These are phyloP conservation scores for Otus sunia DNA, from an alignment of 2,113 vertebrate species.

Conservation along the genomic window DNA sequence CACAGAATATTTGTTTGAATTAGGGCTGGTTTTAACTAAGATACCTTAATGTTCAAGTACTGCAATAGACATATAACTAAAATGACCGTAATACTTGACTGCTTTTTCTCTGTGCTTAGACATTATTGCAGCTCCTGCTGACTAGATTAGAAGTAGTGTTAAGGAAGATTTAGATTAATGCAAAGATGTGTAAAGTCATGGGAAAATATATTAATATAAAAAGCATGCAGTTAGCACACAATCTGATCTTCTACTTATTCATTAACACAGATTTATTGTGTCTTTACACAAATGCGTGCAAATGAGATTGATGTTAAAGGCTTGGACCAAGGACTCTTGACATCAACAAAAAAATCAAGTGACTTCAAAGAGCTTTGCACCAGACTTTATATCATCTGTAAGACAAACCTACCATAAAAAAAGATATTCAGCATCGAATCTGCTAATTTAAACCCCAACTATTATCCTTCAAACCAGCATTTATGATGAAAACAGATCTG, in stretches of 20 bases:
- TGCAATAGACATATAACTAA: not conserved
- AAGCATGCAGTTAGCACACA: not conserved
- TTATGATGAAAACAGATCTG: not conserved
- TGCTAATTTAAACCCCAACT: not conserved
- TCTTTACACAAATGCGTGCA: not conserved
- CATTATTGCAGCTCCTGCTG: not conserved
- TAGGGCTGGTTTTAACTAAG: not conserved
- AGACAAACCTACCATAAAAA: not conserved
- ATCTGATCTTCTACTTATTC: not conserved
- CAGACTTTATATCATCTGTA: not conserved
- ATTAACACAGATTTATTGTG: not conserved
- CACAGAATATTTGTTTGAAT: slow-evolving; percentile 3
- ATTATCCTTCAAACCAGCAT: not conserved
- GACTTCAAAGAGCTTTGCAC: not conserved
- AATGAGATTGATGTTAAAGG: not conserved
- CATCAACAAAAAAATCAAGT: not conserved
- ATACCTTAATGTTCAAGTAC: not conserved
- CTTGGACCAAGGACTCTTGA: not conserved
- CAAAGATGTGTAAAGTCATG: not conserved
- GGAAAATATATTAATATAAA: not conserved
- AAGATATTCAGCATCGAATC: not conserved
- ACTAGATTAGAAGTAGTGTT: not conserved
- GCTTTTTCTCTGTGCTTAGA: not conserved
- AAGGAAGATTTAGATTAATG: not conserved
- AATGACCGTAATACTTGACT: not conserved